Evolutionary conservation across 2,113 vertebrate genomes (phyloP).

Genomic region (Passer montanus): DNA sequence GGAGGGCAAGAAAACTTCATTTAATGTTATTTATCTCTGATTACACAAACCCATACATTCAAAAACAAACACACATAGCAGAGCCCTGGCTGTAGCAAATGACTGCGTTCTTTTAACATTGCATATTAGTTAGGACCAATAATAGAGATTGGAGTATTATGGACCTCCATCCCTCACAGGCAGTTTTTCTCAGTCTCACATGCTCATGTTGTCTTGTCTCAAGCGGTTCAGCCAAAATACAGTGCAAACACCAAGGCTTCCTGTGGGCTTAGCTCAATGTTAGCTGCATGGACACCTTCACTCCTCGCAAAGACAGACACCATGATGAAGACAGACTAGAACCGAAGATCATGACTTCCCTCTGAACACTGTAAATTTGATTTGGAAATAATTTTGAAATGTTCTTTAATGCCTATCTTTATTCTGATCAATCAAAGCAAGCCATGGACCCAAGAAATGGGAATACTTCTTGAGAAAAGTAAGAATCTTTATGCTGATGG

Average conservation of each 20-base stretch:
- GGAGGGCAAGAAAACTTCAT: conserved; percentile 75
- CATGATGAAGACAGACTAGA: not conserved
- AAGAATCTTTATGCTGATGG: not conserved
- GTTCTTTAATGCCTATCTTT: not conserved
- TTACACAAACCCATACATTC: conserved; percentile 63
- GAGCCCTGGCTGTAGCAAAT: conserved; percentile 59
- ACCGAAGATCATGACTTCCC: not conserved
- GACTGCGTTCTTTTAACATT: conserved; percentile 24
- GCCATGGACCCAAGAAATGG: not conserved
- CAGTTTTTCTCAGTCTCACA: conserved; percentile 17
- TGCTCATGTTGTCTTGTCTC: not conserved
- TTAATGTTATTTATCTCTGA: conserved; percentile 75
- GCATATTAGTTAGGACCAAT: not conserved
- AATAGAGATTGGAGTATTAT: not conserved
- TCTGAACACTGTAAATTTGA: not conserved
- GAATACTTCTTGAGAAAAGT: not conserved
- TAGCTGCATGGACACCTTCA: not conserved
- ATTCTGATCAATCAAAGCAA: not conserved
- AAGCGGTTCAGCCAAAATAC: conserved; percentile 22
- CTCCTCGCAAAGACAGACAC: not conserved
- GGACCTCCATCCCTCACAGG: not conserved
- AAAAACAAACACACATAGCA: conserved; percentile 35
- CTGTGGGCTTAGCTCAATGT: not conserved
- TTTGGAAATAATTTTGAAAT: not conserved
- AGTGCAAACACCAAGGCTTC: not conserved